phyloP scores from a whole-genome alignment of 2,797 vertebrate species.

The Hemibagrus guttatus region DNA sequence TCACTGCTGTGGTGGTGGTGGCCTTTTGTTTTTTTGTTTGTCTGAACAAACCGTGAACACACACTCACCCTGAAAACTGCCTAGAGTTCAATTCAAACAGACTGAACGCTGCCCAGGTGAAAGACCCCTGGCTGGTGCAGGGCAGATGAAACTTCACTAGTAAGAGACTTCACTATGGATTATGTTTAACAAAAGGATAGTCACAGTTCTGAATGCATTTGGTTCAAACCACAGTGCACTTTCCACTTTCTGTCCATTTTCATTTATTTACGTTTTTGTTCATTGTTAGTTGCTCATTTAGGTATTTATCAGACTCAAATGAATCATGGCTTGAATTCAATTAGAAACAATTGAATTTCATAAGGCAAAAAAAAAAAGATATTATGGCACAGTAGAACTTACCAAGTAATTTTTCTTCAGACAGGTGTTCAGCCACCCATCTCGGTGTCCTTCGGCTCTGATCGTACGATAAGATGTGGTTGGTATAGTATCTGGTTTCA shows the following conservation, averaged over 20 bases:
- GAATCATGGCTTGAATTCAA: background rate
- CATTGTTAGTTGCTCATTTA: background rate
- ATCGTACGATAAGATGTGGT: conserved; percentile 83
- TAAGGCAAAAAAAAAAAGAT: background rate
- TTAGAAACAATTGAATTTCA: background rate
- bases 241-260: background rate
- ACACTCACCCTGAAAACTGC: background rate
- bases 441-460: conserved; percentile 77
- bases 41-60: background rate
- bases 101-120: background rate
- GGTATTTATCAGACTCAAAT: background rate
- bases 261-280: background rate
- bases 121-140: background rate
- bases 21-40: too few species aligned
- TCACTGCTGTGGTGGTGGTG: background rate
- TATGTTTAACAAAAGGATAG: background rate
- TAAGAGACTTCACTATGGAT: background rate
- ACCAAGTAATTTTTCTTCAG: conserved; percentile 77
- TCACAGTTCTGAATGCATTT: background rate
- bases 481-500: conserved; percentile 74
- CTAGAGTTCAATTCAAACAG: background rate
- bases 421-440: conserved; percentile 86
- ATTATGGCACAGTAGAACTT: conserved; percentile 42
- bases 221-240: background rate
- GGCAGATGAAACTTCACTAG: background rate